Conservation (phyloP, 2,113 vertebrate genomes). For the Verasper variegatus region DNA sequence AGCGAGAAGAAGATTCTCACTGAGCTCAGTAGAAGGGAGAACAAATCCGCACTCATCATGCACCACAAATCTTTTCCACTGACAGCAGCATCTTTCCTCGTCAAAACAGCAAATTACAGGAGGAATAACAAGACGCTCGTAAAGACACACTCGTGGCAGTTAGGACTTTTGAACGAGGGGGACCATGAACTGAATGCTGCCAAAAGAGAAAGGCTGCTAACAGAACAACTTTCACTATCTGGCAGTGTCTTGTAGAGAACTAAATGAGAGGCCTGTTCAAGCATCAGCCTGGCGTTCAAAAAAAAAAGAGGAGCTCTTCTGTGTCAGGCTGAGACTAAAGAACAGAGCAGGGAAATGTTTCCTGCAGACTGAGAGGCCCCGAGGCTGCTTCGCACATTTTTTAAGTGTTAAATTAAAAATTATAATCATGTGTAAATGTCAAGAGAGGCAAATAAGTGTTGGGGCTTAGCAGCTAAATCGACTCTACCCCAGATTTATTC, state of each 20-base stretch:
- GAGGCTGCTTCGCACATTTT: background rate
- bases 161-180: background rate
- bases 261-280: constrained; percentile 47
- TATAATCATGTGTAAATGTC: background rate
- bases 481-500: background rate
- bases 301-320: constrained; percentile 37
- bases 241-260: constrained; percentile 16
- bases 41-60: constrained; percentile 5
- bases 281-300: constrained; percentile 33
- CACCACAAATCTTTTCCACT: constrained; percentile 13
- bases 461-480: background rate
- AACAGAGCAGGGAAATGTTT: constrained; percentile 40
- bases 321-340: constrained; percentile 53
- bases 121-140: background rate
- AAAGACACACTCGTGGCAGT: background rate
- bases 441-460: background rate
- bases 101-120: background rate
- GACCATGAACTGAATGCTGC: background rate
- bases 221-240: constrained; percentile 25
- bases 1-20: background rate
- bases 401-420: background rate
- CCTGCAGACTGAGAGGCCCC: constrained; percentile 44
- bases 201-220: constrained; percentile 20
- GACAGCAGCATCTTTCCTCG: constrained; percentile 29
- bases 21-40: background rate